A percentile compares a stretch with the other conserved stretches of the same genome.
Conservation (phyloP, 2,113 vertebrate species). For the Bujurquina vittata region DNA sequence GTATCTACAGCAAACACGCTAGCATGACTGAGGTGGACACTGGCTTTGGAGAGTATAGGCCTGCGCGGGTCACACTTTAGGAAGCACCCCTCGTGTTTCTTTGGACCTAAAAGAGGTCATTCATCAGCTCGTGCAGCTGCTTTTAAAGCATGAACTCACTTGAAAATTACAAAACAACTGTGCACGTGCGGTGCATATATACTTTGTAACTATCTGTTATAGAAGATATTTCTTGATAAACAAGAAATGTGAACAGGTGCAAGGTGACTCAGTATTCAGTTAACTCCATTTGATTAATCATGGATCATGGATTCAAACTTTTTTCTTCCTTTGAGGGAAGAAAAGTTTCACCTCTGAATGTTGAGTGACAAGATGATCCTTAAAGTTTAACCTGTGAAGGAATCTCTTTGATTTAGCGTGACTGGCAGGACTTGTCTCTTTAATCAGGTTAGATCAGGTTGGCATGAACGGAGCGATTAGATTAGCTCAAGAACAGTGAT, state of each 20-base stretch:
- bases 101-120: too few species aligned
- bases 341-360: not conserved
- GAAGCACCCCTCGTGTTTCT: too few species aligned
- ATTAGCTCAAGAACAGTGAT: conserved; percentile 32
- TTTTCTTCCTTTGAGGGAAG: not conserved
- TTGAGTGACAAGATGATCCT: not conserved
- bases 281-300: not conserved
- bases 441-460: conserved; percentile 13
- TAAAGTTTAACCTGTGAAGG: not conserved
- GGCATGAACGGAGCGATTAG: conserved; percentile 25
- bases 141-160: too few species aligned
- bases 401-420: conserved; percentile 29
- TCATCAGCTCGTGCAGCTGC: too few species aligned
- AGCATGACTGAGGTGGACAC: too few species aligned
- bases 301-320: fast-evolving
- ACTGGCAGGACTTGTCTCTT: conserved; percentile 19
- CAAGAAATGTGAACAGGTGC: not conserved
- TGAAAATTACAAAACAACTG: too few species aligned
- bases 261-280: not conserved
- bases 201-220: not conserved
- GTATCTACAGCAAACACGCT: too few species aligned
- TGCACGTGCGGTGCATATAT: not conserved
- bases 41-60: too few species aligned
- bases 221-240: fast-evolving
- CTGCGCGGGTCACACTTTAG: too few species aligned